phyloP scores from a whole-genome alignment of 2,888 invertebrate species.

The Protonemura montana region DNA sequence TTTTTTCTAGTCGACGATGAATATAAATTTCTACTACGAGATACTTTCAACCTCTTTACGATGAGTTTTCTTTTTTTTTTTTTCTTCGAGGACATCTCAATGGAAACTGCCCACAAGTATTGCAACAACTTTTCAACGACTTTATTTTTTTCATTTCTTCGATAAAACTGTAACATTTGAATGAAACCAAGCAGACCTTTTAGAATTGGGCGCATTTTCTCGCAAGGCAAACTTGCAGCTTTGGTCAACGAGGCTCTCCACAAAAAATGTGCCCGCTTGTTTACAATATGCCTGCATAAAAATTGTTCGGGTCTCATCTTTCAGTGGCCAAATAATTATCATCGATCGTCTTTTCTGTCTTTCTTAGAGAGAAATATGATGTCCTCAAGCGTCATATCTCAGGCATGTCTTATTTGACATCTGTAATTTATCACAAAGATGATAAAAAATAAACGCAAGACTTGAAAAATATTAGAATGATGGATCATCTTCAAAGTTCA shows the following conservation, averaged over 20 bases:
- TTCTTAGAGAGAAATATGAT: neutral
- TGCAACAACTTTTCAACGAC: neutral
- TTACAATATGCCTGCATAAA: neutral
- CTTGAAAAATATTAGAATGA: constrained; percentile 32
- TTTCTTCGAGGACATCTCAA: neutral
- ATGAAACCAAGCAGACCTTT: neutral
- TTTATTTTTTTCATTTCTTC: neutral
- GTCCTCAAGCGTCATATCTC: neutral
- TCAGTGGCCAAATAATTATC: neutral
- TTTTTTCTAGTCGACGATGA: neutral
- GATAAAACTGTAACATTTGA: neutral
- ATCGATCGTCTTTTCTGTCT: neutral
- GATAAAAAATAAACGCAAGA: constrained; percentile 29
- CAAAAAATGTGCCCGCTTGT: neutral
- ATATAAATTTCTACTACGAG: neutral
- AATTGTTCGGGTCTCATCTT: neutral
- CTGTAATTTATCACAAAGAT: constrained; percentile 37
- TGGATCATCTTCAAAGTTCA: constrained; percentile 19
- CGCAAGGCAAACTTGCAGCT: neutral
- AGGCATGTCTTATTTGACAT: constrained; percentile 34
- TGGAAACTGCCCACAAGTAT: neutral
- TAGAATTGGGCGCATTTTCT: neutral
- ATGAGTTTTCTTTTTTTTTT: neutral
- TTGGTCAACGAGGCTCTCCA: neutral
- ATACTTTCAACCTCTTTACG: neutral